Base-by-base conservation (phyloP, 2,797 vertebrate species). In the Sebastes nivosus region DNA sequence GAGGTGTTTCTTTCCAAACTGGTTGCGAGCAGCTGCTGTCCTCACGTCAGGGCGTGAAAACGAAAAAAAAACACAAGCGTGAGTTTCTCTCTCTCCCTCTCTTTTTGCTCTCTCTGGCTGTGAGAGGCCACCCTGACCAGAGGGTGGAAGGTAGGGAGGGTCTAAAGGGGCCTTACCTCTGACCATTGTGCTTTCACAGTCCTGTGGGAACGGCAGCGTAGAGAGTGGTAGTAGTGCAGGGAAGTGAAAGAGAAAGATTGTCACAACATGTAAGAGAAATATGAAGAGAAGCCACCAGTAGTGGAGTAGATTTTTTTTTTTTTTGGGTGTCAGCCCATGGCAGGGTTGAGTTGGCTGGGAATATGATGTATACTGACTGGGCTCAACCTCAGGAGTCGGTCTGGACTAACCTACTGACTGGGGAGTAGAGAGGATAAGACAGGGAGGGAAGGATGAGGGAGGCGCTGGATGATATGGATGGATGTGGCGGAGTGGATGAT, bases 401-500 rank as follows among this genome's bases (percentile, higher is more conserved):
- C 46, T 54, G 84, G 81, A 78, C 81, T 80, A 60, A 85, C 67
- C 78, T 78, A 58, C 74, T 70, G 79, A 78, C 77, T 79, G 69
- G 55, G 55, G 60, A 80, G 29, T 69, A 68, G 81, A 85, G 58
- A 25, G 69, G 75, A 72, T 75, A 77, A 71, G 68, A 71, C 77
- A 81, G 82, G n/a, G 79, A 78, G 75, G 79, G 69, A 32, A 78
- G 71, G 73, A 88, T 92, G 92, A 90, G 88, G 81, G 89, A 92
- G 83, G 86, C 73, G 1, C 78, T 89, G 86, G 88, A 91, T 87
- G 95, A 95, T 91, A 87, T 88, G 93, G 96, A 95, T 90, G 84
- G 75, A 91, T 90, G 90, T 94, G 93, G 91, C 92, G 95, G 94
- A 90, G 94, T 95, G 93, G 95, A 96, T 94, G 95, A 96, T 85